Evolutionary conservation across 2,113 vertebrate genomes (phyloP).

Genomic region (Plestiodon gilberti): DNA sequence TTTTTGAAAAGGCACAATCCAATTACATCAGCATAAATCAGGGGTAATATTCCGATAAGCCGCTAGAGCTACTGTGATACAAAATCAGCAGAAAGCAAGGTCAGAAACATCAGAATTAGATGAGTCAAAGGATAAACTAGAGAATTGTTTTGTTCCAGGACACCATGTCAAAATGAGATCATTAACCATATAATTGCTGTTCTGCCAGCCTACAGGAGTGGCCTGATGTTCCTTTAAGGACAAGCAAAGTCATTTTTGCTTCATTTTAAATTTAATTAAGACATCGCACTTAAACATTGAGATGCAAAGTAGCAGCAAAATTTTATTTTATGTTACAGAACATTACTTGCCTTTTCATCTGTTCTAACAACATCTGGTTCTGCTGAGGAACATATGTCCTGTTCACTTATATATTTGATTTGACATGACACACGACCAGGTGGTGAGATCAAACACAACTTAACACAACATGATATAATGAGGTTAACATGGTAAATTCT

Average conservation of each 20-base stretch:
- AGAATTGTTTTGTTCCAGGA: background rate
- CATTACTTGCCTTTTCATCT: background rate
- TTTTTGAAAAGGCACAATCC: background rate
- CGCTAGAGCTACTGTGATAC: background rate
- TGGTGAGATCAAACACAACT: slow-evolving; percentile 10
- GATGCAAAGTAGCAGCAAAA: background rate
- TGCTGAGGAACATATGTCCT: background rate
- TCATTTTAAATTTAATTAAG: background rate
- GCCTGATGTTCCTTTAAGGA: slow-evolving; percentile 4
- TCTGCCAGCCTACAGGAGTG: background rate
- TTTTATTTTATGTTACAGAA: background rate
- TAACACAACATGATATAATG: slow-evolving; percentile 33
- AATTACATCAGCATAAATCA: slow-evolving; percentile 1
- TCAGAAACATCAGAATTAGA: background rate
- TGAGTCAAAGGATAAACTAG: background rate
- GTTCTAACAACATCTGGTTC: slow-evolving; percentile 21
- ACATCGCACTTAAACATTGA: background rate
- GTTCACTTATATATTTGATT: slow-evolving; percentile 18
- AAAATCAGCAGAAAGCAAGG: background rate
- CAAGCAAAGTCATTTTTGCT: slow-evolving; percentile 13
- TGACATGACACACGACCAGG: background rate
- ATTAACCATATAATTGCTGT: background rate
- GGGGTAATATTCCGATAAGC: background rate
- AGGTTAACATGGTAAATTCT: background rate
- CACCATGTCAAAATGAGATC: background rate